Evolutionary conservation across 2,113 vertebrate species (phyloP), one percentile per base, ranked within the genome.

Genomic region (Scomber japonicus): DNA sequence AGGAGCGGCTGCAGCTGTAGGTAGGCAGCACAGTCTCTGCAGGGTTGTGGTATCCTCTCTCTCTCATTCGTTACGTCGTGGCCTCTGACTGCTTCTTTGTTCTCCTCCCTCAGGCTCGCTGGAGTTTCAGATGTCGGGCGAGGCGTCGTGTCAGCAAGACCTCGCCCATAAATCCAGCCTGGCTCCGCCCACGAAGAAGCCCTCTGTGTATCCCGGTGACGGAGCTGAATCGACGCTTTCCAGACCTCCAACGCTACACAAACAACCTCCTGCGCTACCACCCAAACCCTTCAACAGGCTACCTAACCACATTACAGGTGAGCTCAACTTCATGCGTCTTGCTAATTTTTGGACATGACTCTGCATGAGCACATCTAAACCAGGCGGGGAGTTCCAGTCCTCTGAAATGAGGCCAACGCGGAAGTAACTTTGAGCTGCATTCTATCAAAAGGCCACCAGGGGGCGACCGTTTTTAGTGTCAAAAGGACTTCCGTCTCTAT

Each of bases 201-300:
- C 95, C 82, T 78, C 94, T 0, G 89, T 93, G 93, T 96, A 96
- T 93, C 81, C 95, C 74, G 91, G 93, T 92, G 96, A 98, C 73
- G 89, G 95, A 89, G 93, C 95, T 75, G 97, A 98, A 74, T 95
- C 95, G 62, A 92, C 95, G 74, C 94, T 95, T 88, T 92, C 95
- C 94, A 97, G 97, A 94, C 96, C 96, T 91, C 91, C 96, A 35
- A 89, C 94, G 86, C 94, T 97, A 85, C 96, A 96, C 93, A 99
- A 99, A 94, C 97, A 99, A 85, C 97, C 97, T 91, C 98, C 98
- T 13, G 97, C 97, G 88, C 95, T 97, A 88, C 97, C 96, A 89
- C 98, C 98, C 85, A 99, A 99, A 94, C 98, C 98, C 85, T 97
- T 97, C 92, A 92, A 93, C 95, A 96, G 97, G 95, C 96, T 99